These are phyloP conservation scores for Eubasilissa splendida DNA, from an alignment of 2,888 invertebrate species.

Conservation along the genomic window DNA sequence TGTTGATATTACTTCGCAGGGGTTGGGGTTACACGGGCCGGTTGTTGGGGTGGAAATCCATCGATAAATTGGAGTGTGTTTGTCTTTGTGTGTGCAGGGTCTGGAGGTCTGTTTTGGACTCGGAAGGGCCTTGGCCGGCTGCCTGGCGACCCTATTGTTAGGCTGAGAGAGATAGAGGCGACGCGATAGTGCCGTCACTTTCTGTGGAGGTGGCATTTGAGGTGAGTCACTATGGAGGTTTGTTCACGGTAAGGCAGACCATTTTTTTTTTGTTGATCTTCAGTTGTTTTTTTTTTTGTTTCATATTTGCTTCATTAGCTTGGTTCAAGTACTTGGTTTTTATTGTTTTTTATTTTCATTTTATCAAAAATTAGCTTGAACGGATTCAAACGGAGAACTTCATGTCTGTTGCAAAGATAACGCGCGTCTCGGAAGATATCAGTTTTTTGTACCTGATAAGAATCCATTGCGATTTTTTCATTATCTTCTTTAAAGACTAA, in stretches of 20 bases:
- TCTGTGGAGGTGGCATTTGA: not conserved
- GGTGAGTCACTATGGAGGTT: constrained; percentile 28
- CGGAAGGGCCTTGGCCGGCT: constrained; percentile 10
- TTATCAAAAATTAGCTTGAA: not conserved
- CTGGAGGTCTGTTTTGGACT: constrained; percentile 58
- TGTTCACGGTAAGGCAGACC: constrained; percentile 19
- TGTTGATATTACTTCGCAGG: constrained; percentile 2
- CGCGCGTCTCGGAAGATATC: no score
- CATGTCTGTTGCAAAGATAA: no score
- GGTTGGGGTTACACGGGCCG: constrained; percentile 41
- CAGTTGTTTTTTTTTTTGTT: not conserved
- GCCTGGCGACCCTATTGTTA: constrained; percentile 51
- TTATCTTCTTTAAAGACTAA: no score
- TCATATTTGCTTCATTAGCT: constrained; percentile 16
- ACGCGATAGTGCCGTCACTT: constrained; percentile 6
- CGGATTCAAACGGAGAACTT: no score
- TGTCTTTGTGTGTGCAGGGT: constrained; percentile 74
- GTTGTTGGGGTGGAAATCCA: constrained; percentile 46
- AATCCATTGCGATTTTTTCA: no score
- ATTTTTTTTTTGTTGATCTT: not conserved
- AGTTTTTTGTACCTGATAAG: no score
- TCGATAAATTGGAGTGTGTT: constrained; percentile 68
- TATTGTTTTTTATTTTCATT: constrained; percentile 4
- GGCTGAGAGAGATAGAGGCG: constrained; percentile 34
- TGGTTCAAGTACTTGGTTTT: not conserved